Percentiles rank a stretch among this genome's conserved stretches.
Conservation (phyloP, 30 jellyfish, hydroid and myxozoan genomes). For the Aurelia coerulea region DNA sequence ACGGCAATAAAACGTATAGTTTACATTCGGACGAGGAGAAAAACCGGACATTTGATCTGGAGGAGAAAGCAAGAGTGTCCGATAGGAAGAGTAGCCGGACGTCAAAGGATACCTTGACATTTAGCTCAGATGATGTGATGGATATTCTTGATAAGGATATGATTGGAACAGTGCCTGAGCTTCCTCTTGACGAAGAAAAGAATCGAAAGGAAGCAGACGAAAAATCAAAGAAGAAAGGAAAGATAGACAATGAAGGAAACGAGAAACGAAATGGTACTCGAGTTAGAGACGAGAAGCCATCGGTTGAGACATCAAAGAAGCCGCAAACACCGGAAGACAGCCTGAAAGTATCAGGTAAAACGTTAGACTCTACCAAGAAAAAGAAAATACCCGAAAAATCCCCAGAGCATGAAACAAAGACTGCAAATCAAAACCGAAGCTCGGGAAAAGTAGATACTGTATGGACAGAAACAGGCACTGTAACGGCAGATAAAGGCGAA, state of each 20-base stretch:
- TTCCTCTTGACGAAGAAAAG: constrained; percentile 70
- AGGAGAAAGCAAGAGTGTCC: constrained; percentile 10
- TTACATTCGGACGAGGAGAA: constrained; percentile 1
- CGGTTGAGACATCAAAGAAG: too few relatives aligned
- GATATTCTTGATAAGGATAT: constrained; percentile 73
- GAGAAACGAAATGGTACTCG: neutral
- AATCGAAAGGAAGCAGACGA: neutral
- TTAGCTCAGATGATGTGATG: constrained; percentile 70
- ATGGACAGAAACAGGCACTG: neutral
- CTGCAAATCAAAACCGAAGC: neutral
- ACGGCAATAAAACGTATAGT: constrained; percentile 32
- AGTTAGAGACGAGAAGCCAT: neutral
- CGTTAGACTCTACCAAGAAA: too few relatives aligned
- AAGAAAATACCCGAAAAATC: neutral
- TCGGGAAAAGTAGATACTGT: neutral
- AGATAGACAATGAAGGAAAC: neutral
- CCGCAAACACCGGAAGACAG: too few relatives aligned
- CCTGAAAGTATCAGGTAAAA: too few relatives aligned
- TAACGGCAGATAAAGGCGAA: neutral
- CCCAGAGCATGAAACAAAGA: neutral
- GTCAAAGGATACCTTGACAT: constrained; percentile 57
- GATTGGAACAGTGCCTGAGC: constrained; percentile 76
- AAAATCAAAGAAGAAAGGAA: neutral
- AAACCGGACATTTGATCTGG: constrained; percentile 28
- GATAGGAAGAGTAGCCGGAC: constrained; percentile 30